These are phyloP conservation scores for Mythimna vitellina DNA, from an alignment of 2,888 invertebrate genomes.

Conservation along the genomic window DNA sequence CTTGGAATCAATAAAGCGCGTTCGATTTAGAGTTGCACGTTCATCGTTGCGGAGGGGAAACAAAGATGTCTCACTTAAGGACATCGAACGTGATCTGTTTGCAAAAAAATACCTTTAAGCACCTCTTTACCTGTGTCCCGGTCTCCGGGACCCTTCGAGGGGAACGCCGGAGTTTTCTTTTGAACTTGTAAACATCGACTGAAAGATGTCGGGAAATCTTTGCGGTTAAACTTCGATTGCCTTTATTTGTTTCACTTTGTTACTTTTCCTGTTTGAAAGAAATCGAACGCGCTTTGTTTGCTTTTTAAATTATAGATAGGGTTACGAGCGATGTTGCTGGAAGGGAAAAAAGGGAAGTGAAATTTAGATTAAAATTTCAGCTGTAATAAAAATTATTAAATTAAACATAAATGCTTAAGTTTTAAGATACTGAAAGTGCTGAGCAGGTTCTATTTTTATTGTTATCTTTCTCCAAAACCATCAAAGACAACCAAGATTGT, in stretches of 20 bases:
- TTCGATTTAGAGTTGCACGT: slow-evolving; percentile 78
- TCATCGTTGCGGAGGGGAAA: slow-evolving; percentile 79
- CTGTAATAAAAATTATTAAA: not conserved
- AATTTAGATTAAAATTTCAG: not conserved
- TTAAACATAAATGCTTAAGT: not conserved
- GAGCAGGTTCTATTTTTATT: slow-evolving; percentile 15
- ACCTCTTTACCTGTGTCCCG: slow-evolving; percentile 81
- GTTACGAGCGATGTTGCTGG: not conserved
- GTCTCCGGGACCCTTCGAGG: slow-evolving; percentile 67
- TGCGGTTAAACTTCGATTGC: slow-evolving; percentile 82
- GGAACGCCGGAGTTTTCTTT: slow-evolving; percentile 76
- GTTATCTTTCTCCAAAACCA: slow-evolving; percentile 48
- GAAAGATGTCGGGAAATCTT: slow-evolving; percentile 83
- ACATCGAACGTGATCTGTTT: slow-evolving; percentile 89
- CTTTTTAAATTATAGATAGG: slow-evolving; percentile 24
- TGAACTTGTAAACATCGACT: slow-evolving; percentile 86
- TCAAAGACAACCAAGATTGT: slow-evolving; percentile 20
- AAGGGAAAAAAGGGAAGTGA: too few relatives aligned
- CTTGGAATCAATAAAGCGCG: slow-evolving; percentile 81
- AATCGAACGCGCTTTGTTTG: slow-evolving; percentile 67
- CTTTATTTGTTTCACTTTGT: slow-evolving; percentile 76
- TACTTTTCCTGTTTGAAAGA: slow-evolving; percentile 67
- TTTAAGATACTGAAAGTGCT: slow-evolving; percentile 13
- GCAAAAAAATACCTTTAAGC: slow-evolving; percentile 85
- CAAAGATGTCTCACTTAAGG: slow-evolving; percentile 89